Conservation (phyloP, 1,140 invertebrate genomes). For the Drosophila littoralis region DNA sequence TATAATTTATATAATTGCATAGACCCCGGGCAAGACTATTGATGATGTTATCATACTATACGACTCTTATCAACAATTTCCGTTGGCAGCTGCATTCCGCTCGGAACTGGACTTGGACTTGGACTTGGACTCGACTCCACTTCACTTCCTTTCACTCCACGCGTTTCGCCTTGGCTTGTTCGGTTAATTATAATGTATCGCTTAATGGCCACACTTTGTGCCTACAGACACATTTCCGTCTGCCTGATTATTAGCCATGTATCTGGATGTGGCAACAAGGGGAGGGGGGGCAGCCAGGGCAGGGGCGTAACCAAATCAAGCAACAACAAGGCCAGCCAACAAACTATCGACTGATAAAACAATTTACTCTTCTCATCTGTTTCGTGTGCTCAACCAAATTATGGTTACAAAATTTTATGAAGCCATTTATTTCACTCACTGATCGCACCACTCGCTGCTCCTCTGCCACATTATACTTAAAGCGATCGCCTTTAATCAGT, state of each 20-base stretch:
- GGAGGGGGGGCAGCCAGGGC: neutral
- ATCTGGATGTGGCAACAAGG: conserved; percentile 10
- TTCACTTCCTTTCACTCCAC: conserved; percentile 9
- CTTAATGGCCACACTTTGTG: conserved; percentile 71
- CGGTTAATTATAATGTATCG: conserved; percentile 74
- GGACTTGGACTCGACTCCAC: neutral
- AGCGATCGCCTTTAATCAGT: conserved; percentile 57
- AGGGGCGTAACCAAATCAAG: neutral
- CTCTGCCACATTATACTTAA: conserved; percentile 17
- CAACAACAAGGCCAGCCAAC: conserved; percentile 7
- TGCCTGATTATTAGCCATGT: conserved; percentile 49
- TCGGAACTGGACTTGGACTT: neutral
- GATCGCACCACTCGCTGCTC: conserved; percentile 15
- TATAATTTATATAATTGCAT: conserved; percentile 78
- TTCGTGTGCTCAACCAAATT: conserved; percentile 52
- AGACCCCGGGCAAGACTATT: conserved; percentile 60
- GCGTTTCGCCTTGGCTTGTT: conserved; percentile 44
- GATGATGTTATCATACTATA: conserved; percentile 72
- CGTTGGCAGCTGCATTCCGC: conserved; percentile 61
- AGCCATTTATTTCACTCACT: conserved; percentile 80
- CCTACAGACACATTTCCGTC: conserved; percentile 40
- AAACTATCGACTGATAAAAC: conserved; percentile 71
- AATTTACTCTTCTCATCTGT: conserved; percentile 59
- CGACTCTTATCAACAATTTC: conserved; percentile 75
- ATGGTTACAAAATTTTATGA: conserved; percentile 82